A percentile compares a stretch with the other conserved stretches of the same genome.
These are phyloP conservation scores for Mirounga angustirostris DNA, from an alignment of 2,113 vertebrate genomes.

Conservation along the genomic window DNA sequence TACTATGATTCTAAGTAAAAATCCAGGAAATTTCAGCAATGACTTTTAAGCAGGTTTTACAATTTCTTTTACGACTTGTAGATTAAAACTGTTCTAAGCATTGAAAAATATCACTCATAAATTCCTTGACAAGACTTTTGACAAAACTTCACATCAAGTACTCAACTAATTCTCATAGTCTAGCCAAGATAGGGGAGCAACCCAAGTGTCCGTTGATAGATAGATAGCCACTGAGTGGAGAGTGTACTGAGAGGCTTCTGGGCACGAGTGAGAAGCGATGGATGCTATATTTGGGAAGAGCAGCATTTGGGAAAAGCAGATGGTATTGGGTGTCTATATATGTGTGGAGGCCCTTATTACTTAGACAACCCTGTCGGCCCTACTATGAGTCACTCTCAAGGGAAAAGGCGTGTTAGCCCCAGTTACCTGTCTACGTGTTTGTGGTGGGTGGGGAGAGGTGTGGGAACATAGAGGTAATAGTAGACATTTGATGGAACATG, in stretches of 20 bases:
- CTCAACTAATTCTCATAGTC: neutral
- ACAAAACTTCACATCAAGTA: neutral
- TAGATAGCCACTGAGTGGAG: neutral
- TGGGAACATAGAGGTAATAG: neutral
- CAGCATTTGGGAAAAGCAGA: conserved; percentile 1
- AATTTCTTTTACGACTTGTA: neutral
- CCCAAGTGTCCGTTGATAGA: neutral
- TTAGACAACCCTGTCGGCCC: neutral
- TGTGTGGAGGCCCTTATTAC: neutral
- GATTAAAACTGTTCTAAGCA: neutral
- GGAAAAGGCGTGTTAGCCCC: neutral
- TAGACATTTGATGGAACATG: neutral
- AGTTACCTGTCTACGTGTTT: neutral
- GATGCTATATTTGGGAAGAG: neutral
- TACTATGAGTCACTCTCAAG: neutral
- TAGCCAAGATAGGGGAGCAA: neutral
- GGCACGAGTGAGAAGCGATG: no score
- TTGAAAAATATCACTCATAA: conserved; percentile 39
- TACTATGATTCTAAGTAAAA: neutral
- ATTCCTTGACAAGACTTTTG: neutral
- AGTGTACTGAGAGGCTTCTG: neutral
- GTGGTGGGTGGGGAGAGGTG: neutral
- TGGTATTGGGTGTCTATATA: no score
- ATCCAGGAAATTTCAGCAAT: conserved; percentile 4
- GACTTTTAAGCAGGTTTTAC: neutral